Base-by-base conservation (phyloP, 2,888 invertebrate genomes). In the Papilio protenor region DNA sequence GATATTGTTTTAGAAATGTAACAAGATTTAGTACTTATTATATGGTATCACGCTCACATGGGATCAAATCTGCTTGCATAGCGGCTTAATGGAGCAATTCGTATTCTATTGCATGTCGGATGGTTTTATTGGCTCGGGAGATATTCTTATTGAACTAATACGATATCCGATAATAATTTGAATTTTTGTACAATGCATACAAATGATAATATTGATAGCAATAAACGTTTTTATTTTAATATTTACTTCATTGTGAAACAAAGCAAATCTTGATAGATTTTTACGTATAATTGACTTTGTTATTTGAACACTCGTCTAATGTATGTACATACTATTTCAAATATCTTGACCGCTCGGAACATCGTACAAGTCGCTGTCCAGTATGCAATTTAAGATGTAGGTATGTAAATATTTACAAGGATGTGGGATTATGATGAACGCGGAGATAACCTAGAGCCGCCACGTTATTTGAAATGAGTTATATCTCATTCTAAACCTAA, bases 71-170 rank as follows among this genome's bases (percentile, higher is more conserved):
- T n/a, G 27, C 5, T 2, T 18, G 45, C 45, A n/a, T 1, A 21
- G 10, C 40, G 45, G 45, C 47, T 45, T 61, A 59, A 73, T 18
- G 61, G 0, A 61, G 59, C 23, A 59, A 73, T 61, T 59, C 18
- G 21, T 23, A 59, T 59, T 73, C 59, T 47, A 61, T 73, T 61
- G 23, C 73, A 45, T 73, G 52, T 73, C 21, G 14, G 12, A 61
- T 21, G 23, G 23, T 59, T 40, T 45, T 40, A 73, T 73, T 47
- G 16, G 11, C 40, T 40, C 14, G 21, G 27, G 18, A 61, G 59
- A 61, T 61, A 45, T 47, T 59, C 23, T 45, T 66, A 8, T 66
- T n/a, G 11, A 10, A 66, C 45, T n/a, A 66, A 45, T 45, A 3
- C 66, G n/a, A 45, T 18, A 1, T 47, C 40, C 18, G 45, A 40